Percentiles rank a stretch among this genome's conserved stretches.
Evolutionary conservation across 2,888 invertebrate genomes (phyloP).

Genomic region (Sipha maydis): DNA sequence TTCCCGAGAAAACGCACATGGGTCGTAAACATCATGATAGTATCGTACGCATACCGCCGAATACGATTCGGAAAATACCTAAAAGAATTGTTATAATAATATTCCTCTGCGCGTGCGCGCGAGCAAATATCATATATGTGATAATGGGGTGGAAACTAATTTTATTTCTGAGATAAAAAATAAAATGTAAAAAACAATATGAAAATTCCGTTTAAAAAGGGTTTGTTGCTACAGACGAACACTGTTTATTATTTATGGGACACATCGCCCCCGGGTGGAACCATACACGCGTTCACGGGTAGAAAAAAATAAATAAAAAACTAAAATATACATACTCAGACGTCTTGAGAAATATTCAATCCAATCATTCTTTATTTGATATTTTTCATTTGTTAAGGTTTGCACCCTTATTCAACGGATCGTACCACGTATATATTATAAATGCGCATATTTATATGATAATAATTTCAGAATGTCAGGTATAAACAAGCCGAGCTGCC

Average conservation of each 20-base stretch:
- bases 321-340: neutral
- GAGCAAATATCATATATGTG: neutral
- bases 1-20: neutral
- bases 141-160: neutral
- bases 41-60: neutral
- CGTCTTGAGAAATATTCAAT: constrained; percentile 27
- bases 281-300: neutral
- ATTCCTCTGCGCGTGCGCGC: neutral
- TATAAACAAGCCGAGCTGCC: neutral
- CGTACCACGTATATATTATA: neutral
- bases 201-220: constrained; percentile 25
- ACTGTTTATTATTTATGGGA: constrained; percentile 25
- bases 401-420: neutral
- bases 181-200: neutral
- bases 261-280: neutral
- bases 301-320: neutral
- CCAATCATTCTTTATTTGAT: neutral
- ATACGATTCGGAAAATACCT: neutral
- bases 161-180: neutral
- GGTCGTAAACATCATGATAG: neutral
- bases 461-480: neutral
- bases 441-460: neutral
- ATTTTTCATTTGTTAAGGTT: neutral
- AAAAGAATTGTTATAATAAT: neutral
- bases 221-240: neutral